phyloP scores from a whole-genome alignment of 2,797 vertebrate genomes.

The Labeo calbasu region DNA sequence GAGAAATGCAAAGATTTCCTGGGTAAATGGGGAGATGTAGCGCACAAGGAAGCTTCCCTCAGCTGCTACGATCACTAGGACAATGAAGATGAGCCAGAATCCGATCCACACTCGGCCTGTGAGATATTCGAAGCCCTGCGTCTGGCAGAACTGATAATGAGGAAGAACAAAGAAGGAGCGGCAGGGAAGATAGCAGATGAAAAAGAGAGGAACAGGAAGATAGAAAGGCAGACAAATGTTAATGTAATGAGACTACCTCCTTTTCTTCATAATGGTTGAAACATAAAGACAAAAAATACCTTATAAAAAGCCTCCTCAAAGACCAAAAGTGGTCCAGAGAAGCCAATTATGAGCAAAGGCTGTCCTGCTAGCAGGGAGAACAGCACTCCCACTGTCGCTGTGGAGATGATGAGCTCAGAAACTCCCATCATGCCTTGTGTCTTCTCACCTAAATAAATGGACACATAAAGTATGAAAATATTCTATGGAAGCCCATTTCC shows the following conservation, averaged over 20 bases:
- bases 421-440: constrained; percentile 97
- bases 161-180: not conserved
- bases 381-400: constrained; percentile 89
- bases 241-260: not conserved
- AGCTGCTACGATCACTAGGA: constrained; percentile 90
- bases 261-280: not conserved
- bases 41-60: constrained; percentile 97
- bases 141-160: constrained; percentile 88
- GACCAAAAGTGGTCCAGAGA: constrained; percentile 93
- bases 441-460: constrained; percentile 86
- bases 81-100: constrained; percentile 94
- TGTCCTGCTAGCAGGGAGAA: constrained; percentile 94
- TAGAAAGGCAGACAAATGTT: not conserved
- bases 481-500: not conserved
- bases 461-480: constrained; percentile 14
- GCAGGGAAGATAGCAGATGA: not conserved
- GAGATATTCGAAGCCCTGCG: constrained; percentile 91
- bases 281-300: constrained; percentile 70
- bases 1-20: constrained; percentile 98
- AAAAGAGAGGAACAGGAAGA: constrained; percentile 1
- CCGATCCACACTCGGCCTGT: constrained; percentile 97
- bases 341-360: constrained; percentile 94
- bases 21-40: constrained; percentile 96
- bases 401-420: constrained; percentile 94
- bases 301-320: constrained; percentile 98